Base-by-base conservation (phyloP, 1,140 invertebrate species). In the Brachionus paranguensis region DNA sequence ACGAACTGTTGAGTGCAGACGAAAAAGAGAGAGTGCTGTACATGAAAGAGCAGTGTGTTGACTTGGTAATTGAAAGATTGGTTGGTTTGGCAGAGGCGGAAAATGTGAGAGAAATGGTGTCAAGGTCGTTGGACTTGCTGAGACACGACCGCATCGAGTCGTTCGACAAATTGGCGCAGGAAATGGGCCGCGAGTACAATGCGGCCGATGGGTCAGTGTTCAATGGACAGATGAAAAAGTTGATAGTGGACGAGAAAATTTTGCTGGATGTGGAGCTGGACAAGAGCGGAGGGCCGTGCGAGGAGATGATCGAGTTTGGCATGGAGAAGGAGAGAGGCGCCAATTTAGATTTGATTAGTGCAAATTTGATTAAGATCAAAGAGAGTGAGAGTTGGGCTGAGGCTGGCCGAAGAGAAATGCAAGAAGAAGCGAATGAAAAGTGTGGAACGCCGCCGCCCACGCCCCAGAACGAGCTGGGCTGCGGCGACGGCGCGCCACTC, bases 111-210 rank as follows among this genome's bases (percentile, higher is more conserved):
- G 50, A 60, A 20, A 20, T 81, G 41, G 53, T 81, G 11, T 79
- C 47, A 7, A 20, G 78, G 37, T 81, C 78, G 10, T 24, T 81
- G 11, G 64, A 68, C 29, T 68, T 81, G 20, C 27, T 81, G 10
- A 14, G 64, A 45, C 78, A 81, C 24, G 78, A 81, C 43, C 78
- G 78, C 41, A 47, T 81, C 20, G 78, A 81, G 41, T 64, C 53
- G 7, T 68, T 81, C 12, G 64, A 43, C 33, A 81, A 81, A 20
- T 20, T 81, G 17, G 20, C 53, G 1, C n/a, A 47, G 14, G 37
- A 81, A 14, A n/a, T 81, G 0, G 33, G 11, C 5, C 10, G 20
- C 3, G 78, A 81, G 41, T 64, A 64, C 33, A 41, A 60, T 11
- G 53, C 41, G 3, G 27, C 37, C 3, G 12, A 81, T 68, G 53